phyloP scores from a whole-genome alignment of 1,140 invertebrate genomes.

The Drosophila oshimai region DNA sequence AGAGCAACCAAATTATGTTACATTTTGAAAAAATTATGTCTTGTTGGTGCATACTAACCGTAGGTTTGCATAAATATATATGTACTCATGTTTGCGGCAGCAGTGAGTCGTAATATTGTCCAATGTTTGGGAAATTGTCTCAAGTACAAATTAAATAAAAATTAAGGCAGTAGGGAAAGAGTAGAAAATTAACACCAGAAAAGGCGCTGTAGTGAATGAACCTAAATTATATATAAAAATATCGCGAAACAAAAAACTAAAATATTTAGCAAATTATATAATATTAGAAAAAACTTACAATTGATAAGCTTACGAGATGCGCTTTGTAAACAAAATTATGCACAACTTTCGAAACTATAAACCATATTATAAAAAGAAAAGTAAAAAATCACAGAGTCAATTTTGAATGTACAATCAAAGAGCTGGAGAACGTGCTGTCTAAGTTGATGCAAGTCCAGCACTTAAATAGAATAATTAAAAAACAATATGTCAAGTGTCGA shows the following conservation, averaged over 20 bases:
- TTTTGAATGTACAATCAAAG: slow-evolving; percentile 44
- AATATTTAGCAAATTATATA: slow-evolving; percentile 4
- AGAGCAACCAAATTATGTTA: neutral
- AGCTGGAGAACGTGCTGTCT: neutral
- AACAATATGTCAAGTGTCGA: too few species aligned
- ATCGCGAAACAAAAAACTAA: neutral
- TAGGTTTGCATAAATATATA: slow-evolving; percentile 79
- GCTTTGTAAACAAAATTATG: slow-evolving; percentile 31
- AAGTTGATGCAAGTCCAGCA: slow-evolving; percentile 2
- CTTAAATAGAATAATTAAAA: slow-evolving; percentile 10
- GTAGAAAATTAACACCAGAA: too few species aligned
- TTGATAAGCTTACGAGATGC: slow-evolving; percentile 54
- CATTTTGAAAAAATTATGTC: neutral
- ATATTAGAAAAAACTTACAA: slow-evolving; percentile 15
- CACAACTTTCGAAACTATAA: neutral
- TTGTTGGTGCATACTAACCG: slow-evolving; percentile 56
- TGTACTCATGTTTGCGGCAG: slow-evolving; percentile 79
- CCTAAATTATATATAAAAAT: slow-evolving; percentile 10
- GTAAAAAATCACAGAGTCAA: slow-evolving; percentile 49
- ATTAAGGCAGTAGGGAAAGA: slow-evolving; percentile 16
- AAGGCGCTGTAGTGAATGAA: neutral
- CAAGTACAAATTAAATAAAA: slow-evolving; percentile 17
- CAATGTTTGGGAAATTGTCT: slow-evolving; percentile 6
- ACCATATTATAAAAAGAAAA: slow-evolving; percentile 32
- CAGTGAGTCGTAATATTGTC: slow-evolving; percentile 46